Percentiles rank a stretch among this genome's conserved stretches.
phyloP scores from a whole-genome alignment of 2,888 invertebrate genomes.

The Phrixothrix hirtus region DNA sequence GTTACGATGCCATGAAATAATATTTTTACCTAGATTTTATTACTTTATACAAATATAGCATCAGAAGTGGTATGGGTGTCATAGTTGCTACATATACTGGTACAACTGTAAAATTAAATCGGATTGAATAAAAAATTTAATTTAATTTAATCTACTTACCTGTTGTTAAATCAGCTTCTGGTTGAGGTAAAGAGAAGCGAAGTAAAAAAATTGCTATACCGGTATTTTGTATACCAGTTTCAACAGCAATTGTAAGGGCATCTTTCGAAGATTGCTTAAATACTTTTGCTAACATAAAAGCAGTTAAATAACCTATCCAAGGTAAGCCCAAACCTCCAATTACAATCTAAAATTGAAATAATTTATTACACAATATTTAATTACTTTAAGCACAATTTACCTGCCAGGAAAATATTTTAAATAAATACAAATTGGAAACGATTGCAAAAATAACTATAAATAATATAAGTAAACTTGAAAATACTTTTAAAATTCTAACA shows the following conservation, averaged over 20 bases:
- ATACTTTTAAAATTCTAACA: slow-evolving; percentile 81
- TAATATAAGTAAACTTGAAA: slow-evolving; percentile 76
- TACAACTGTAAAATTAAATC: slow-evolving; percentile 72
- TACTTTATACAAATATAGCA: slow-evolving; percentile 34
- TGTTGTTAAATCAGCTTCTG: slow-evolving; percentile 86
- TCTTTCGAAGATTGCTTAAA: slow-evolving; percentile 68
- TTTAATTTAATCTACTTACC: slow-evolving; percentile 55
- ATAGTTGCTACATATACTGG: slow-evolving; percentile 91
- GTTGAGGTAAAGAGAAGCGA: slow-evolving; percentile 78
- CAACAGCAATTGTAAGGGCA: slow-evolving; percentile 85
- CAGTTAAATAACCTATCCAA: slow-evolving; percentile 77
- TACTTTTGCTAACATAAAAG: slow-evolving; percentile 66
- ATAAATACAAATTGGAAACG: slow-evolving; percentile 86
- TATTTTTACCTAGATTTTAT: slow-evolving; percentile 12
- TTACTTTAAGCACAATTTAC: slow-evolving; percentile 57
- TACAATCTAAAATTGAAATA: slow-evolving; percentile 65
- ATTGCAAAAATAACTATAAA: slow-evolving; percentile 87
- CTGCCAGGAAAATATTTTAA: slow-evolving; percentile 85
- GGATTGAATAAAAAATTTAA: slow-evolving; percentile 31
- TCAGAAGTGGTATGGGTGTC: slow-evolving; percentile 82
- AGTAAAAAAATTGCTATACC: slow-evolving; percentile 89
- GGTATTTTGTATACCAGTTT: slow-evolving; percentile 93
- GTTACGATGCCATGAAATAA: too few species aligned
- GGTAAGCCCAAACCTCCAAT: slow-evolving; percentile 80
- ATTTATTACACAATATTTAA: neutral